Conservation (phyloP, 1,140 invertebrate species). For the Amphibalanus amphitrite region DNA sequence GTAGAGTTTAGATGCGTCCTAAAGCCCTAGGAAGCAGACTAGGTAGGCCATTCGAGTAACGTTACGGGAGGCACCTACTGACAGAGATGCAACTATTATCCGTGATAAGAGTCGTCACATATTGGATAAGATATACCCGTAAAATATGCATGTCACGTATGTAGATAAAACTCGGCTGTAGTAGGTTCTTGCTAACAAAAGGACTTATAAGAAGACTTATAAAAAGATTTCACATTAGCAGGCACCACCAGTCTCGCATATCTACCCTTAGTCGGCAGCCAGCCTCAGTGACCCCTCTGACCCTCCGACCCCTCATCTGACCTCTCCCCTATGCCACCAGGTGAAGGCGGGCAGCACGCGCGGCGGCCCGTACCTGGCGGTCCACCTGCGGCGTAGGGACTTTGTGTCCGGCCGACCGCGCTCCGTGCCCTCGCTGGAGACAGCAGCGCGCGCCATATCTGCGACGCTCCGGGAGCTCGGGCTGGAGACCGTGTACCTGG, state of each 20-base stretch:
- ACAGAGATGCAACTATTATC: not conserved
- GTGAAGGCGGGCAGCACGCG: slow-evolving; percentile 21
- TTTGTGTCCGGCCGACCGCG: slow-evolving; percentile 48
- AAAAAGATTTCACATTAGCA: no score
- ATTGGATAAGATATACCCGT: not conserved
- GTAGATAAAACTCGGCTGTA: no score
- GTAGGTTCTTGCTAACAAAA: no score
- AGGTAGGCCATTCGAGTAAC: slow-evolving; percentile 1
- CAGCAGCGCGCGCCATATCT: slow-evolving; percentile 50
- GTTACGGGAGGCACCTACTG: not conserved
- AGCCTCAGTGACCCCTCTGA: no score
- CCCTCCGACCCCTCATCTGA: no score
- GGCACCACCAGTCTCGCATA: no score
- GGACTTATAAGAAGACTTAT: no score
- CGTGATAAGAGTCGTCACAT: not conserved
- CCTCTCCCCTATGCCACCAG: slow-evolving; percentile 9
- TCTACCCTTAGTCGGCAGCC: no score
- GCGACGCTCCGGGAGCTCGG: slow-evolving; percentile 37
- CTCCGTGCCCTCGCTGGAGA: slow-evolving; percentile 49
- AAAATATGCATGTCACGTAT: not conserved
- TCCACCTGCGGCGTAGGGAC: slow-evolving; percentile 69
- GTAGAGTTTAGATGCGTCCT: no score
- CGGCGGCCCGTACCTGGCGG: slow-evolving; percentile 57
- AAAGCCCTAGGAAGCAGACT: no score
- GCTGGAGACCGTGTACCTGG: slow-evolving; percentile 52